phyloP scores from a whole-genome alignment of 2,797 vertebrate genomes.

The Anableps anableps region DNA sequence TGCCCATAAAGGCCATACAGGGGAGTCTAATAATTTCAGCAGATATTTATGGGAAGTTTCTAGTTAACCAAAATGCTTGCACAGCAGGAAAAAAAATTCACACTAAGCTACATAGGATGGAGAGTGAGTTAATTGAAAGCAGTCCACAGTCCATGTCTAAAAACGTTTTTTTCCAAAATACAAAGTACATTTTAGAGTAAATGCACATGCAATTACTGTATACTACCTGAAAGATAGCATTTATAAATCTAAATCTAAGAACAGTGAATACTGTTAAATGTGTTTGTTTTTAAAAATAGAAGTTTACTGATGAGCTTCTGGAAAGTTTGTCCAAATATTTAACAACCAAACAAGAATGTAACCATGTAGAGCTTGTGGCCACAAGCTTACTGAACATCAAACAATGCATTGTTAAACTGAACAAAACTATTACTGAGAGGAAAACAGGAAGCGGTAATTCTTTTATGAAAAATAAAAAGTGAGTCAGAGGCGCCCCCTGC shows the following conservation, averaged over 20 bases:
- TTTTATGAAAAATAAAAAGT: not conserved
- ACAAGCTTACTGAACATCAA: not conserved
- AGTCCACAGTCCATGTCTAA: not conserved
- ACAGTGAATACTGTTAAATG: not conserved
- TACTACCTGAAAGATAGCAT: too few species aligned
- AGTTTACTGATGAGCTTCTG: not conserved
- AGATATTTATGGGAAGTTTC: not conserved
- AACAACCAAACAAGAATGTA: not conserved
- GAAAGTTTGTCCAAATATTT: not conserved
- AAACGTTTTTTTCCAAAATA: not conserved
- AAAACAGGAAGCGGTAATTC: not conserved
- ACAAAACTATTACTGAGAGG: not conserved
- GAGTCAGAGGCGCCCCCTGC: slow-evolving; percentile 29
- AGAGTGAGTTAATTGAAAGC: not conserved
- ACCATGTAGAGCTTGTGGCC: not conserved
- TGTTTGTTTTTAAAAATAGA: not conserved
- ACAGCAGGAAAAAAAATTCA: not conserved
- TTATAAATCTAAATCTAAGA: not conserved
- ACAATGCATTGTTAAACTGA: not conserved
- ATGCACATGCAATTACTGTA: not conserved
- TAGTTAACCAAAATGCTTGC: not conserved
- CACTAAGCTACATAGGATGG: not conserved
- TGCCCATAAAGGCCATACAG: not conserved
- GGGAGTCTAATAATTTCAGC: not conserved
- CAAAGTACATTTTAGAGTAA: not conserved